phyloP scores from a whole-genome alignment of 2,888 invertebrate genomes.

The Diarsia brunnea region DNA sequence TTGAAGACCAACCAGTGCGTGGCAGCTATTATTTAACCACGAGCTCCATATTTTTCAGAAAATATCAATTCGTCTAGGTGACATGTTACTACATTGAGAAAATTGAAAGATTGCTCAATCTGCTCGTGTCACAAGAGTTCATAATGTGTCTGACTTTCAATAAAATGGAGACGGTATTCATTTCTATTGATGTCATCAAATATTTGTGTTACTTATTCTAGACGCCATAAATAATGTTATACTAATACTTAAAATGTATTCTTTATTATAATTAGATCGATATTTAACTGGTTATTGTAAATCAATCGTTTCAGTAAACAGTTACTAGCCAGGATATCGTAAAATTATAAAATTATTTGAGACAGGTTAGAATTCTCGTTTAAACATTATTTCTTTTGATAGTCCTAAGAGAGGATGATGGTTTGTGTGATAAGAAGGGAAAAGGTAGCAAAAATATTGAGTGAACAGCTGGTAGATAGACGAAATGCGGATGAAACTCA shows the following conservation, averaged over 20 bases:
- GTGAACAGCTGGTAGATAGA: not conserved
- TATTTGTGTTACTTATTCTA: not conserved
- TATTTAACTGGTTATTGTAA: slow-evolving; percentile 21
- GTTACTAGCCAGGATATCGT: not conserved
- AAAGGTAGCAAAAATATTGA: not conserved
- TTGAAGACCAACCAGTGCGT: too few species aligned
- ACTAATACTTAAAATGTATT: slow-evolving; percentile 25
- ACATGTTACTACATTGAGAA: not conserved
- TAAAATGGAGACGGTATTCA: not conserved
- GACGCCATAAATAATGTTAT: slow-evolving; percentile 22
- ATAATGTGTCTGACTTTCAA: not conserved
- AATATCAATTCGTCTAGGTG: not conserved
- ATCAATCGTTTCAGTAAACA: not conserved
- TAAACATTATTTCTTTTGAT: not conserved
- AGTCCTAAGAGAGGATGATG: not conserved
- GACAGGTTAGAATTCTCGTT: not conserved
- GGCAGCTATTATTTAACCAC: too few species aligned
- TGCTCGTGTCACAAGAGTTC: not conserved
- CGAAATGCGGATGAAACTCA: too few species aligned
- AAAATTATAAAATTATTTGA: not conserved
- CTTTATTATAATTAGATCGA: slow-evolving; percentile 38
- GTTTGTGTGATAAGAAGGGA: not conserved
- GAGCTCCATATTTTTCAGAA: not conserved
- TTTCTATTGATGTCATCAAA: not conserved
- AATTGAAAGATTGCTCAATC: not conserved